Conservation (phyloP, 2,888 invertebrate species). For the Achlya flavicornis region DNA sequence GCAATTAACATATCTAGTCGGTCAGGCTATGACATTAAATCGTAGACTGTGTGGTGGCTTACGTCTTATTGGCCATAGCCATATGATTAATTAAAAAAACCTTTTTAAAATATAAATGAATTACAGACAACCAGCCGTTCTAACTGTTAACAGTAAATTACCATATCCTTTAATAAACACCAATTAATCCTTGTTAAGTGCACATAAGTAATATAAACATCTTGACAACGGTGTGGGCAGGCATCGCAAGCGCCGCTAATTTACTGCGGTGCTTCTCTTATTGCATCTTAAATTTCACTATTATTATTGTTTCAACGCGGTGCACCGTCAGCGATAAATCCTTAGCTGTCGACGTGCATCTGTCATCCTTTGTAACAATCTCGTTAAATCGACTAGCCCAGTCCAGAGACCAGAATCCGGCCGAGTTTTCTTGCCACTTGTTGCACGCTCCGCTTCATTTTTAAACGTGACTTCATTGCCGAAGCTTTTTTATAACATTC, state of each 20-base stretch:
- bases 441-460: constrained; percentile 70
- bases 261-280: constrained; percentile 51
- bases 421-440: constrained; percentile 64
- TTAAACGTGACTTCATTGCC: constrained; percentile 72
- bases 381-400: constrained; percentile 34
- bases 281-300: constrained; percentile 42
- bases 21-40: constrained; percentile 45
- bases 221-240: constrained; percentile 30
- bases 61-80: constrained; percentile 18
- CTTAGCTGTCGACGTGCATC: constrained; percentile 29
- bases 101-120: constrained; percentile 18
- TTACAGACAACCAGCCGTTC: constrained; percentile 21
- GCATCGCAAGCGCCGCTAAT: constrained; percentile 46
- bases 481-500: constrained; percentile 56
- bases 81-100: constrained; percentile 11
- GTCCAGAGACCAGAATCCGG: constrained; percentile 34
- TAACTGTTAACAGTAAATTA: constrained; percentile 25
- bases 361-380: constrained; percentile 36
- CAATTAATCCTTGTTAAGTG: constrained; percentile 51
- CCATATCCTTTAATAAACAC: constrained; percentile 38
- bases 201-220: constrained; percentile 45
- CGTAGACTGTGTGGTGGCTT: constrained; percentile 39
- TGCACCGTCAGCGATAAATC: constrained; percentile 45
- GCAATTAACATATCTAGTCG: constrained; percentile 52
- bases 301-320: constrained; percentile 37